Evolutionary conservation across 2,888 invertebrate species (phyloP).

Genomic region (Drosophila pseudotalamancana): DNA sequence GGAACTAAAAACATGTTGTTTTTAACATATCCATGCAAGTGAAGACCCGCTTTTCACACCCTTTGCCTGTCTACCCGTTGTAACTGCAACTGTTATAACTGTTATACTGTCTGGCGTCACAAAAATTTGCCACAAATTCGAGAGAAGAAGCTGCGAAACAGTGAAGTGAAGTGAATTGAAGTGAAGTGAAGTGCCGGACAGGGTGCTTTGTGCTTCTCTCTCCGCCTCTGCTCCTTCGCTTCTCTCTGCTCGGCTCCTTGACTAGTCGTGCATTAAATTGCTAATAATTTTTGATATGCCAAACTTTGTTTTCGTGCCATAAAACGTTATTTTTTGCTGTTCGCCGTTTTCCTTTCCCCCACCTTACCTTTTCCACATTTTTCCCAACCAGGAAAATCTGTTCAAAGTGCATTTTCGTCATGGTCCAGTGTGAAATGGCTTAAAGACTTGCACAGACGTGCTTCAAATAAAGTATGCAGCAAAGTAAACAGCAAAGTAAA

Average conservation of each 20-base stretch:
- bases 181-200: constrained; percentile 4
- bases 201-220: constrained; percentile 6
- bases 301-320: constrained; percentile 61
- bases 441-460: constrained; percentile 41
- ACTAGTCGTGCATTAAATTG: constrained; percentile 79
- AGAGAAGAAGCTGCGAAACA: constrained; percentile 16
- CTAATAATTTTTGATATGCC: constrained; percentile 75
- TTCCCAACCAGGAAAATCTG: too few species aligned
- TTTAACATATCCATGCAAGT: constrained; percentile 48
- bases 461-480: constrained; percentile 27
- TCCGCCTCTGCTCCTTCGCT: neutral
- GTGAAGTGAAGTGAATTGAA: constrained; percentile 14
- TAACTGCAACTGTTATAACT: constrained; percentile 38
- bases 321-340: constrained; percentile 8
- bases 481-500: constrained; percentile 51
- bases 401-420: constrained; percentile 46
- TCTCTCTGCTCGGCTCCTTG: constrained; percentile 23
- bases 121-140: constrained; percentile 54
- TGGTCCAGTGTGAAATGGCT: constrained; percentile 36
- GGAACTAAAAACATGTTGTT: constrained; percentile 66
- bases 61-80: neutral
- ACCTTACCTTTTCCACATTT: neutral
- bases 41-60: neutral
- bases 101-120: constrained; percentile 66
- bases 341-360: neutral